Base-by-base conservation (phyloP, 1,140 invertebrate species). In the Diuraphis noxia region DNA sequence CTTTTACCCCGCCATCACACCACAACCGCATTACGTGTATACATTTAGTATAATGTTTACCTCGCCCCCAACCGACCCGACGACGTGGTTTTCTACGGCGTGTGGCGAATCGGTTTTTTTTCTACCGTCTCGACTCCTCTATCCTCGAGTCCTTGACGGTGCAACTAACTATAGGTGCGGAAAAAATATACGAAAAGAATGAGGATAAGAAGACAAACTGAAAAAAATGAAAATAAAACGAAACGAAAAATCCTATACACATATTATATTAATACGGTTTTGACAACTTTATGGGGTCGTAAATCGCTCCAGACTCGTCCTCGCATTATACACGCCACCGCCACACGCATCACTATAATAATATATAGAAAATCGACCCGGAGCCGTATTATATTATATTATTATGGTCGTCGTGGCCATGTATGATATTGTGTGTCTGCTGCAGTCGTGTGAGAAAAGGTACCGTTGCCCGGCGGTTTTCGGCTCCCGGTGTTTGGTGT, bases 401-500 rank as follows among this genome's bases (percentile, higher is more conserved):
- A 13, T 81, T 81, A 36, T 79, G 36, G 56, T n/a, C 81, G 40
- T 43, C 5, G 40, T n/a, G 30, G 10, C 3, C 30, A 21, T 36
- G 34, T 36, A 82, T 40, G 19, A 38, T 79, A 38, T 10, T 36
- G 56, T 30, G 52, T 30, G 30, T 72, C 56, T 40, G 5, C 41
- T 5, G 46, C 46, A 23, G 21, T 40, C 36, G 81, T 85, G 84
- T 86, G 84, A 86, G 43, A 86, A 85, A 49, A 85, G 30, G 84
- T 49, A 49, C 84, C 84, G n/a, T 49, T 34, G 84, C n/a, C 84
- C n/a, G 84, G 7, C 41, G 41, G 19, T 49, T 49, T 86, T 86
- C 43, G 84, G 84, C 84, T 86, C 84, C 84, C 84, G 84, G 84
- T 86, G 84, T 86, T 86, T 86, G 84, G 84, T 86, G 84, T 86